These are phyloP conservation scores for Antitype chi DNA, from an alignment of 2,888 invertebrate genomes.

Conservation along the genomic window DNA sequence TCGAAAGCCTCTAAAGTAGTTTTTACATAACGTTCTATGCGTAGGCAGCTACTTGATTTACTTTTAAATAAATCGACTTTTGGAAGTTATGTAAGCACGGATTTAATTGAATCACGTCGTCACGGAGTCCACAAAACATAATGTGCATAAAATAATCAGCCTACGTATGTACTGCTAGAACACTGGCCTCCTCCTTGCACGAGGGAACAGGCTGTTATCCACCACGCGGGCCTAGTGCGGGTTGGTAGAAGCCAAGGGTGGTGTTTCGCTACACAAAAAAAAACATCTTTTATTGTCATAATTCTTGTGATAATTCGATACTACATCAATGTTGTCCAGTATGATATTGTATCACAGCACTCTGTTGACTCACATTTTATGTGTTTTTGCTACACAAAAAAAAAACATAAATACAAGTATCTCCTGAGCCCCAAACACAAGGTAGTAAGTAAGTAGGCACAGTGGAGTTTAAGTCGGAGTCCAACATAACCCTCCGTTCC, in stretches of 20 bases:
- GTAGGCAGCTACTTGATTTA: slow-evolving; percentile 19
- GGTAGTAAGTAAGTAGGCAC: background rate
- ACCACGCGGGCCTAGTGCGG: background rate
- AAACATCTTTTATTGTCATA: too few relatives aligned
- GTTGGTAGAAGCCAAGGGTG: background rate
- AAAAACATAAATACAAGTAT: background rate
- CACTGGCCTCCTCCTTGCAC: background rate
- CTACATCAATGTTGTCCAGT: too few relatives aligned
- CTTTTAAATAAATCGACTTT: slow-evolving; percentile 10
- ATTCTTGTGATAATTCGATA: too few relatives aligned
- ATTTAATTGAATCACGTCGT: slow-evolving; percentile 5
- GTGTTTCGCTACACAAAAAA: too few relatives aligned
- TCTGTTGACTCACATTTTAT: too few relatives aligned
- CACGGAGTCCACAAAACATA: background rate
- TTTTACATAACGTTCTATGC: slow-evolving; percentile 39
- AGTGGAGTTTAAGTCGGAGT: too few relatives aligned
- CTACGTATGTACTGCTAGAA: background rate
- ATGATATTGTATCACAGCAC: too few relatives aligned
- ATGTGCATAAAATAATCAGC: background rate
- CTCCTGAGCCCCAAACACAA: background rate
- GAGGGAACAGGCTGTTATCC: too few relatives aligned
- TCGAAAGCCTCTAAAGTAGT: background rate
- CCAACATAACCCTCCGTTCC: too few relatives aligned
- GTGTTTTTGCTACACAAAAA: too few relatives aligned
- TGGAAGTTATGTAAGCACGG: slow-evolving; percentile 28